Evolutionary conservation across 2,113 vertebrate species (phyloP), one percentile per base, ranked within the genome.

Genomic region (Chloropsis hardwickii): DNA sequence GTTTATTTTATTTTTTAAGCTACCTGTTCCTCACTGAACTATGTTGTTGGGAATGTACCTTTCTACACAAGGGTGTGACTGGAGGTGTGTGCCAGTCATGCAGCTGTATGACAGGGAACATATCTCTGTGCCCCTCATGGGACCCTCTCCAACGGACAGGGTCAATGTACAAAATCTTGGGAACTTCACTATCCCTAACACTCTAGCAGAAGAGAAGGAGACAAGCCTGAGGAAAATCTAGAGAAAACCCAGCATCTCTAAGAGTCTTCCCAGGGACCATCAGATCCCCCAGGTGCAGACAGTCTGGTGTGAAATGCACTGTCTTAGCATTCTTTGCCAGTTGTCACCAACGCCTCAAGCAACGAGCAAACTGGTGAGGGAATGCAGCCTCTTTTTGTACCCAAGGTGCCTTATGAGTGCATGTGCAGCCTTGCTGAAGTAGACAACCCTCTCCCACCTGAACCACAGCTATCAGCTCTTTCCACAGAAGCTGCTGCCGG

Each of bases 401-500:
- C 67, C 73, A 35, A 60, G 71, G 53, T 72, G 42, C 33, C 50
- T 86, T 48, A 31, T 71, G 61, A 83, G 24, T 14, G 21, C 57
- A 29, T 23, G 47, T 45, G 33, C 27, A 92, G 81, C 66, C 86
- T 79, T 66, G 71, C 44, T 65, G 64, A 77, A 70, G 61, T 2
- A 87, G 80, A 83, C 53, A 94, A 37, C 29, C n/a, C 1, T 4
- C 17, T 91, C 64, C 70, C 44, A 83, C 37, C 47, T 66, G 74
- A 56, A 50, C 11, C 45, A 22, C 58, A 91, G 40, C 45, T 84
- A 89, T 79, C 92, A 92, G 82, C 22, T 53, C 64, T 62, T 83
- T 74, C 53, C 66, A 94, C 0, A 0, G 48, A 65, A 80, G 57
- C 57, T 39, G 42, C 71, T 8, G 61, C 35, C 0, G 3, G 67